A percentile compares a stretch with the other conserved stretches of the same genome.
These are phyloP conservation scores for Poecilia picta DNA, from an alignment of 2,797 vertebrate species.

Conservation along the genomic window DNA sequence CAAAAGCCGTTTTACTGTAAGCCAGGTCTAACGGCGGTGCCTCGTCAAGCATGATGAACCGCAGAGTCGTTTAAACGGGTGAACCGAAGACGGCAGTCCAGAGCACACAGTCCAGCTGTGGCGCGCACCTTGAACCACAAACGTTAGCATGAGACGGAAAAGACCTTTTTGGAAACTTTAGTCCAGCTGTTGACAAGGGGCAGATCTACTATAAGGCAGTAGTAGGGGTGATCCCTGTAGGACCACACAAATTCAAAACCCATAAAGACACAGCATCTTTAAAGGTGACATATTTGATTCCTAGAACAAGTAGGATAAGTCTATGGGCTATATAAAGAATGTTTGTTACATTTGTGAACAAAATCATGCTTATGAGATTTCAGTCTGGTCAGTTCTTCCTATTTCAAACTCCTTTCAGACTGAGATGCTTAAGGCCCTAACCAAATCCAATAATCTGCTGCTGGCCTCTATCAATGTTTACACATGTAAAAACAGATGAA, in stretches of 20 bases:
- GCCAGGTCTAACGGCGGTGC: slow-evolving; percentile 61
- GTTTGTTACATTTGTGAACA: no score
- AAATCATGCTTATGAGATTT: no score
- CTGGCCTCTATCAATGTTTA: no score
- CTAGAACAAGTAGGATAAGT: no score
- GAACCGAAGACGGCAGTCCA: slow-evolving; percentile 58
- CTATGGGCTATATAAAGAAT: no score
- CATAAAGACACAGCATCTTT: background rate
- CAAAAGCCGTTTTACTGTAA: slow-evolving; percentile 74
- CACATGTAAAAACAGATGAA: no score
- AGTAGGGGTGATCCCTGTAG: background rate
- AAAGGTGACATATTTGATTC: no score
- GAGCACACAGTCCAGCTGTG: slow-evolving; percentile 60
- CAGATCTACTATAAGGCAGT: background rate
- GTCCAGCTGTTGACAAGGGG: slow-evolving; percentile 1
- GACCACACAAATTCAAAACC: background rate
- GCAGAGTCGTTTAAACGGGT: slow-evolving; percentile 65
- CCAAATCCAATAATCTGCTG: no score
- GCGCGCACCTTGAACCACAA: slow-evolving; percentile 36
- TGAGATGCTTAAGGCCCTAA: no score
- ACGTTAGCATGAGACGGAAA: slow-evolving; percentile 6
- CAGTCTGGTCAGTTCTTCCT: no score
- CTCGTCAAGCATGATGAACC: slow-evolving; percentile 63
- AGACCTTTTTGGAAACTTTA: slow-evolving; percentile 3
- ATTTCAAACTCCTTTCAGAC: no score